Conservation (phyloP, 1,140 invertebrate species). For the Drosophila tristis region DNA sequence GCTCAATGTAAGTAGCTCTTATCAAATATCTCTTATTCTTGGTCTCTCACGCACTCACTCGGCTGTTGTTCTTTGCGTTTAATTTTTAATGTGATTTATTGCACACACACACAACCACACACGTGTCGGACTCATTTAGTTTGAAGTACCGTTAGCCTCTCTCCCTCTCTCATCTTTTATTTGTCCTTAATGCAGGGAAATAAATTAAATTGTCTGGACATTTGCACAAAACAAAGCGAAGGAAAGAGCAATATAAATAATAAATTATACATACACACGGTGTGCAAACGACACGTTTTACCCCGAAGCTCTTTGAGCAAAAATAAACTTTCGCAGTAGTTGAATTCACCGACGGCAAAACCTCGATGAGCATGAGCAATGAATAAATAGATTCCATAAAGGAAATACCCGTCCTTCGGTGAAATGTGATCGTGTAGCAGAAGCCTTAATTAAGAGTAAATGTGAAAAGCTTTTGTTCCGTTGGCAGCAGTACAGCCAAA, state of each 20-base stretch:
- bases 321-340: background rate
- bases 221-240: slow-evolving; percentile 15
- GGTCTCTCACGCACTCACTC: slow-evolving; percentile 16
- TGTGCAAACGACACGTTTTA: background rate
- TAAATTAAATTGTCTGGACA: slow-evolving; percentile 61
- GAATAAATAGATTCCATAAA: background rate
- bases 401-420: background rate
- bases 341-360: too few relatives aligned
- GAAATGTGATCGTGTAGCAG: too few relatives aligned
- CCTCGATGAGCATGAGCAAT: too few relatives aligned
- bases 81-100: slow-evolving; percentile 82
- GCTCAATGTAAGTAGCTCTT: slow-evolving; percentile 66
- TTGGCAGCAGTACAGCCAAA: background rate
- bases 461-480: too few relatives aligned
- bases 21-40: slow-evolving; percentile 3
- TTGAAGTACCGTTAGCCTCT: slow-evolving; percentile 27
- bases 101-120: slow-evolving; percentile 50
- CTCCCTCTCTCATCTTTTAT: slow-evolving; percentile 35
- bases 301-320: background rate
- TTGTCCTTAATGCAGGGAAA: slow-evolving; percentile 64
- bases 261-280: too few relatives aligned
- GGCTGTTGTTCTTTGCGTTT: slow-evolving; percentile 42
- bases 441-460: too few relatives aligned
- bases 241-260: background rate
- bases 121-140: slow-evolving; percentile 22